Evolutionary conservation across 2,113 vertebrate genomes (phyloP).

Genomic region (Synchiropus splendidus): DNA sequence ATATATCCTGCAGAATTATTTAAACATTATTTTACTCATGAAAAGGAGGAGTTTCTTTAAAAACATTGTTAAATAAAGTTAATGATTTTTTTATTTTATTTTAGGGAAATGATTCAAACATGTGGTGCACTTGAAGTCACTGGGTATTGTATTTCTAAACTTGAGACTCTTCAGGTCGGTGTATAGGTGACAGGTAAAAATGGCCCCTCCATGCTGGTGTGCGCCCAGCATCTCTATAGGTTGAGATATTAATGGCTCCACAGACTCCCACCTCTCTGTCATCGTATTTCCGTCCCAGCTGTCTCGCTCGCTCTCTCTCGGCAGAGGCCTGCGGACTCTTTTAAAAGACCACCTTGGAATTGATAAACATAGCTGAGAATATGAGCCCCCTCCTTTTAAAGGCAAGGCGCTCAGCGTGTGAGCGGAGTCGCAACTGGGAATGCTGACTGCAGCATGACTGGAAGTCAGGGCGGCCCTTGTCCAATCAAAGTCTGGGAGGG

Average conservation of each 20-base stretch:
- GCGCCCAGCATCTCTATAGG: conserved; percentile 30
- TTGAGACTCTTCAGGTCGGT: no score
- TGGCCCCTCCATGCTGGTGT: conserved; percentile 13
- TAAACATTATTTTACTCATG: no score
- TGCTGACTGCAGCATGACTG: conserved; percentile 62
- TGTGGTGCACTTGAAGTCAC: neutral
- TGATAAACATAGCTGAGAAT: conserved; percentile 66
- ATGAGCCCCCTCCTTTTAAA: conserved; percentile 68
- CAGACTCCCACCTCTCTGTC: conserved; percentile 17
- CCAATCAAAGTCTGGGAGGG: no score
- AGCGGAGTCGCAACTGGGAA: conserved; percentile 42
- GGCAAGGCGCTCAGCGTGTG: conserved; percentile 41
- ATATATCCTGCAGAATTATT: no score
- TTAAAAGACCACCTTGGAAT: conserved; percentile 65
- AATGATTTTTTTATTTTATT: no score
- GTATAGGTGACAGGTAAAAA: no score
- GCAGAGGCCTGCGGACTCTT: conserved; percentile 28
- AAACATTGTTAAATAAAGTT: no score
- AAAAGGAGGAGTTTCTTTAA: no score
- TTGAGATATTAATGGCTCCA: conserved; percentile 30
- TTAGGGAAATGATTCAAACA: no score
- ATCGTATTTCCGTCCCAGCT: conserved; percentile 56
- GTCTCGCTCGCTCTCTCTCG: conserved; percentile 27
- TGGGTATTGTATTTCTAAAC: no score
- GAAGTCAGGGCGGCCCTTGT: conserved; percentile 10